Percentiles rank a stretch among this genome's conserved stretches.
phyloP scores from a whole-genome alignment of 1,140 invertebrate species.

The Cyclargus thomasi region DNA sequence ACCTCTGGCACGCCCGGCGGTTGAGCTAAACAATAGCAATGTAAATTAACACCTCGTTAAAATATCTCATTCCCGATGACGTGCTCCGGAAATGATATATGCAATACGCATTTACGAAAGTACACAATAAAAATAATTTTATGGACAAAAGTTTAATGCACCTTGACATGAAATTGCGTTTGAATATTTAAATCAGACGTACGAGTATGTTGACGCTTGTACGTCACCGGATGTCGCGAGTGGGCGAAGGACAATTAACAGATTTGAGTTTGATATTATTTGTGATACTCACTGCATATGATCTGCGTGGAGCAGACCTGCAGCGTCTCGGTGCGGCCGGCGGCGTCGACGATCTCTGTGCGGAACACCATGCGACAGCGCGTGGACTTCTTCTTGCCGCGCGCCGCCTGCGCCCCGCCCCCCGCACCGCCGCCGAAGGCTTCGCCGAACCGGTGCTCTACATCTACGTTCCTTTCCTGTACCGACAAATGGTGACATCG shows the following conservation, averaged over 20 bases:
- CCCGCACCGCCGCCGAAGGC: constrained; percentile 56
- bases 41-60: constrained; percentile 36
- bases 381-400: constrained; percentile 95
- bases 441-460: constrained; percentile 93
- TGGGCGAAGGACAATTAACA: too few species aligned
- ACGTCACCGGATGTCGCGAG: too few species aligned
- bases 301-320: constrained; percentile 95
- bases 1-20: constrained; percentile 97
- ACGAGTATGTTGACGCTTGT: too few species aligned
- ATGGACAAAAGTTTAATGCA: too few species aligned
- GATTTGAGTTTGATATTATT: neutral
- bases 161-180: too few species aligned
- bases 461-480: constrained; percentile 96
- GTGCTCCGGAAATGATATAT: too few species aligned
- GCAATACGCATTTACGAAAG: too few species aligned
- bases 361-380: constrained; percentile 96
- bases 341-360: constrained; percentile 83
- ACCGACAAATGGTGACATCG: neutral
- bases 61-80: too few species aligned
- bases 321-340: constrained; percentile 87
- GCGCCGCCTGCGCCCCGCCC: constrained; percentile 77
- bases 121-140: too few species aligned
- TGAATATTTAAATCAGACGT: too few species aligned
- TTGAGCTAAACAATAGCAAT: constrained; percentile 82
- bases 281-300: constrained; percentile 89